Evolutionary conservation across 30 jellyfish, hydroid and myxozoan genomes (phyloP).

Genomic region (Pelagia noctiluca): DNA sequence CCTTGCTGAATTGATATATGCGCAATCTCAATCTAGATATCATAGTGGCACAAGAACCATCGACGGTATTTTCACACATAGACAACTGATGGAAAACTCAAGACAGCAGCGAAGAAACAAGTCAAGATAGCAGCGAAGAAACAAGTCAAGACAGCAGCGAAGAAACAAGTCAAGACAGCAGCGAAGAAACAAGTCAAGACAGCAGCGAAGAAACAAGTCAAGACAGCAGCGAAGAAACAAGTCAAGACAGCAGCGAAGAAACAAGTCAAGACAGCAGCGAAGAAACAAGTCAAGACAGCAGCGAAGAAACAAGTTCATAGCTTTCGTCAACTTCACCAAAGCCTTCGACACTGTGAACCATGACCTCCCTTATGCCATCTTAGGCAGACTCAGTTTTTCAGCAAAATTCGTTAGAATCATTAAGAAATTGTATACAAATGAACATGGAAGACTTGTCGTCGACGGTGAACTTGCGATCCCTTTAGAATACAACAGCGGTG

Average conservation of each 20-base stretch:
- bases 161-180: too few relatives aligned
- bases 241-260: too few relatives aligned
- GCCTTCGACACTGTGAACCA: slow-evolving; percentile 80
- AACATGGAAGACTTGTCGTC: slow-evolving; percentile 61
- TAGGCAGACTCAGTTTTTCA: slow-evolving; percentile 69
- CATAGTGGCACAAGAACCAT: slow-evolving; percentile 75
- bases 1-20: slow-evolving; percentile 51
- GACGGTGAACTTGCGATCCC: slow-evolving; percentile 61
- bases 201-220: too few relatives aligned
- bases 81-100: slow-evolving; percentile 63
- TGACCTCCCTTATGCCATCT: slow-evolving; percentile 43
- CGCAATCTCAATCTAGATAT: slow-evolving; percentile 80
- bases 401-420: slow-evolving; percentile 65
- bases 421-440: slow-evolving; percentile 44
- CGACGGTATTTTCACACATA: slow-evolving; percentile 58
- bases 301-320: slow-evolving; percentile 68
- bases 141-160: too few relatives aligned
- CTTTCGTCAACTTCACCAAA: slow-evolving; percentile 74
- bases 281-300: too few relatives aligned
- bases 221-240: too few relatives aligned
- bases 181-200: too few relatives aligned
- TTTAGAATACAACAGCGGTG: slow-evolving; percentile 72
- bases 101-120: too few relatives aligned
- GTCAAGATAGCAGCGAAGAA: too few relatives aligned
- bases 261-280: too few relatives aligned